Evolutionary conservation across 2,113 vertebrate genomes (phyloP).

Genomic region (Speoplatyrhinus poulsoni): DNA sequence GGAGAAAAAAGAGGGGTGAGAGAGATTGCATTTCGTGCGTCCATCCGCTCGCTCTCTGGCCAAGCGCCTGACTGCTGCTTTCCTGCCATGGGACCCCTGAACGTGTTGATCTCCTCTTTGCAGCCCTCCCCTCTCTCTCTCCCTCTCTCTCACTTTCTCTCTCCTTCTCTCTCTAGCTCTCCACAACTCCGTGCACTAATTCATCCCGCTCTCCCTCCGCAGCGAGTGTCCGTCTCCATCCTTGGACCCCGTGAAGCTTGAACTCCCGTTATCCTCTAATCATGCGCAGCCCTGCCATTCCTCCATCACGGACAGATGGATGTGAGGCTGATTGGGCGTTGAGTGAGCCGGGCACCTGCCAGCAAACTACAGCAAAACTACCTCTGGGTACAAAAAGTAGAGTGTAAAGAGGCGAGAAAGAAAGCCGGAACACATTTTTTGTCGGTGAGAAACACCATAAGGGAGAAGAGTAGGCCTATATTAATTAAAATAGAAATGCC

Average conservation of each 20-base stretch:
- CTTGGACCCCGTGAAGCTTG: constrained; percentile 40
- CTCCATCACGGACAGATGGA: constrained; percentile 72
- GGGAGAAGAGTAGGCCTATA: too few relatives aligned
- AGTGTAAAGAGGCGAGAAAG: too few relatives aligned
- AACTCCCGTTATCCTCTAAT: constrained; percentile 36
- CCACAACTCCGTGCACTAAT: constrained; percentile 49
- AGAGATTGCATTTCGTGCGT: constrained; percentile 32
- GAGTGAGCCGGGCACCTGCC: constrained; percentile 71
- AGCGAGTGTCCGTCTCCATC: constrained; percentile 44
- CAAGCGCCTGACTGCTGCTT: constrained; percentile 46
- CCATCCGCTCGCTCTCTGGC: constrained; percentile 35
- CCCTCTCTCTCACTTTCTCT: constrained; percentile 34
- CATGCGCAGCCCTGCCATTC: constrained; percentile 64
- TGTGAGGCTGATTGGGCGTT: constrained; percentile 67
- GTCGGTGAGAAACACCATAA: too few relatives aligned
- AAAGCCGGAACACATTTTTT: too few relatives aligned
- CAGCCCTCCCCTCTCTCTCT: constrained; percentile 43
- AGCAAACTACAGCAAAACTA: constrained; percentile 70
- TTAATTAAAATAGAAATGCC: too few relatives aligned
- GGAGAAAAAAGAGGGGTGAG: constrained; percentile 16
- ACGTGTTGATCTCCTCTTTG: constrained; percentile 30
- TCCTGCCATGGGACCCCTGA: constrained; percentile 48
- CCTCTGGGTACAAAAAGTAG: constrained; percentile 47
- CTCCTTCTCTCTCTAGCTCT: background rate
- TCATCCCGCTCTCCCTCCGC: constrained; percentile 34